Evolutionary conservation across 1,140 invertebrate genomes (phyloP).

Genomic region (Trichonephila clavipes): DNA sequence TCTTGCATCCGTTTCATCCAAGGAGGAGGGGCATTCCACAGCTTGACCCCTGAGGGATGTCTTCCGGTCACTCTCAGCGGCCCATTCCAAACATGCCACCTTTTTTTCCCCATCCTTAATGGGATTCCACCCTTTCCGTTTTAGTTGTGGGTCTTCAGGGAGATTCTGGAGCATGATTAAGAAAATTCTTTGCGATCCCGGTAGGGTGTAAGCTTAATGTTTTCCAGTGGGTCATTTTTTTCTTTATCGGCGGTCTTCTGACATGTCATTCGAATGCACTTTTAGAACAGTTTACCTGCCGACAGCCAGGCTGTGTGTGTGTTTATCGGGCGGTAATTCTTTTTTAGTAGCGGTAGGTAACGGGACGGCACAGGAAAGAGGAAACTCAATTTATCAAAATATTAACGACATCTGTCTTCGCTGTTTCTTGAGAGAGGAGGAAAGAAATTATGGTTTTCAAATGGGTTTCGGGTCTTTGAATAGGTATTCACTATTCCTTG

Average conservation of each 20-base stretch:
- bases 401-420: background rate
- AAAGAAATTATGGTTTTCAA: background rate
- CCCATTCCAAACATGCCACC: slow-evolving; percentile 1
- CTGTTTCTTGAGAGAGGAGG: background rate
- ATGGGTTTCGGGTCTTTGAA: background rate
- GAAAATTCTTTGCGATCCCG: background rate
- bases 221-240: background rate
- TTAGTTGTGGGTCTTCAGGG: background rate
- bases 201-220: background rate
- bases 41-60: slow-evolving; percentile 10
- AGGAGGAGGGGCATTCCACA: background rate
- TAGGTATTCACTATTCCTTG: background rate
- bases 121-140: slow-evolving; percentile 13
- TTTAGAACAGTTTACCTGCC: background rate
- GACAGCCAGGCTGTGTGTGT: background rate
- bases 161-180: background rate
- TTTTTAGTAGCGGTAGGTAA: background rate
- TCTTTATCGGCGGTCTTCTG: background rate
- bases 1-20: background rate
- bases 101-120: background rate
- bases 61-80: background rate
- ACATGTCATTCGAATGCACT: background rate
- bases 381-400: background rate
- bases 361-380: background rate
- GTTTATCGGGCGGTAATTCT: background rate